These are phyloP conservation scores for Borostomias antarcticus DNA, from an alignment of 2,797 vertebrate species.

Conservation along the genomic window DNA sequence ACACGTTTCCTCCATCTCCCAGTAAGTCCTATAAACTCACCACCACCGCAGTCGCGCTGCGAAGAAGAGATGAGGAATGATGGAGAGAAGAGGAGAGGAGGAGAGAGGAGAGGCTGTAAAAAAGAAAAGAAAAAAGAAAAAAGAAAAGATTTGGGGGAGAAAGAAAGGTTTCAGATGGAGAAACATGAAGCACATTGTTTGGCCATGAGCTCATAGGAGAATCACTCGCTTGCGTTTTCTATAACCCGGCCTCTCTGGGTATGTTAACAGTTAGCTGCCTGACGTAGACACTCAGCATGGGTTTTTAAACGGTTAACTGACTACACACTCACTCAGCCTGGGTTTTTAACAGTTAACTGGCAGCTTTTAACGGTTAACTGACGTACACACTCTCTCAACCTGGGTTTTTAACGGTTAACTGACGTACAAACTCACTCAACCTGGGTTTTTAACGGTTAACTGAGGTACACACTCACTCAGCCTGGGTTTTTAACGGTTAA, in stretches of 20 bases:
- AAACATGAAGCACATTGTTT: slow-evolving; percentile 82
- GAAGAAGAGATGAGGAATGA: slow-evolving; percentile 61
- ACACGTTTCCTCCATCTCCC: slow-evolving; percentile 52
- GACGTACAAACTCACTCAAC: too few species aligned
- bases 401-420: too few species aligned
- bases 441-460: too few species aligned
- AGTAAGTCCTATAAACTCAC: slow-evolving; percentile 64
- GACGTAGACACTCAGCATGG: slow-evolving; percentile 53
- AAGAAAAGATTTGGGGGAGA: slow-evolving; percentile 26
- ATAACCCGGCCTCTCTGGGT: slow-evolving; percentile 67
- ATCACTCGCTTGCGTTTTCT: slow-evolving; percentile 74
- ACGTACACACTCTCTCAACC: too few species aligned
- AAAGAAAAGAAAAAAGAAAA: slow-evolving; percentile 37
- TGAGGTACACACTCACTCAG: too few species aligned
- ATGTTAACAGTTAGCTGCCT: slow-evolving; percentile 74
- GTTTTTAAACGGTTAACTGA: too few species aligned
- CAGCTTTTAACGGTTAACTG: too few species aligned
- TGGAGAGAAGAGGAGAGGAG: slow-evolving; percentile 47
- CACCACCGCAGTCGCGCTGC: slow-evolving; percentile 52
- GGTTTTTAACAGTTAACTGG: too few species aligned
- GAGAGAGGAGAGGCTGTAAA: slow-evolving; percentile 56
- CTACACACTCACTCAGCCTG: too few species aligned
- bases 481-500: too few species aligned
- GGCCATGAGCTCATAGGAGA: slow-evolving; percentile 80
- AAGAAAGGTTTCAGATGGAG: slow-evolving; percentile 78